Percentiles rank a stretch among this genome's conserved stretches.
These are phyloP conservation scores for Isaurus tuberculatus DNA, from an alignment of 92 coral and sea anemone genomes.

Conservation along the genomic window DNA sequence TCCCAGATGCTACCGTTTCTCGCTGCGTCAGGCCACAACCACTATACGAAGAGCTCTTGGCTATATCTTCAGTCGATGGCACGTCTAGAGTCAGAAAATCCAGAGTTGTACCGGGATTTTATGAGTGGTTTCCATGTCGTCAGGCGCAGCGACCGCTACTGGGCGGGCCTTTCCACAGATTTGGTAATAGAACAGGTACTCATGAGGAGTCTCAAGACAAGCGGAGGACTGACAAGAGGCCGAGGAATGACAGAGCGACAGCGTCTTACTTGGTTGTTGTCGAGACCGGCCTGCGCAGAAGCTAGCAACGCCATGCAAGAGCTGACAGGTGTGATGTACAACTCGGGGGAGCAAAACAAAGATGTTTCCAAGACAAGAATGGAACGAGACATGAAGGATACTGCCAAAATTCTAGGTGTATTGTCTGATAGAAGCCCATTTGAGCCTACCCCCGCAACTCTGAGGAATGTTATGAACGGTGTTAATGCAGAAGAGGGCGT, in stretches of 20 bases:
- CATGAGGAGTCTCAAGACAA: conserved; percentile 60
- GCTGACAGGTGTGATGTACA: conserved; percentile 9
- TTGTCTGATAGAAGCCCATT: conserved; percentile 32
- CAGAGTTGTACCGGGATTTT: conserved; percentile 44
- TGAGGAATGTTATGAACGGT: conserved; percentile 39
- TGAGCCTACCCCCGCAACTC: conserved; percentile 14
- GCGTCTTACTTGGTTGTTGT: conserved; percentile 50
- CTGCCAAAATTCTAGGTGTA: background rate
- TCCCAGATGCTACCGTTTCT: background rate
- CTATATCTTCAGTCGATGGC: conserved; percentile 56
- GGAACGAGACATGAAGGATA: conserved; percentile 37
- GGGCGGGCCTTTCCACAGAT: conserved; percentile 63
- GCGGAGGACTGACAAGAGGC: conserved; percentile 66
- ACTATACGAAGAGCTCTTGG: conserved; percentile 9
- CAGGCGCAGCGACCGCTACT: conserved; percentile 54
- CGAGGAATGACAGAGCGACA: conserved; percentile 57
- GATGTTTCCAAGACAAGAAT: conserved; percentile 17
- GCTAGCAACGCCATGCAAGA: conserved; percentile 44
- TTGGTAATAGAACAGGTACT: conserved; percentile 54
- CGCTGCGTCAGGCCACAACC: background rate
- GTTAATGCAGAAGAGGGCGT: conserved; percentile 9
- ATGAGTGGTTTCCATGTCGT: conserved; percentile 44
- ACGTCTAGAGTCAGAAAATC: conserved; percentile 38
- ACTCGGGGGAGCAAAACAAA: conserved; percentile 45
- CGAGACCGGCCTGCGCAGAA: conserved; percentile 65